Percentiles rank a stretch among this genome's conserved stretches.
Evolutionary conservation across 2,888 invertebrate genomes (phyloP).

Genomic region (Hypena proboscidalis): DNA sequence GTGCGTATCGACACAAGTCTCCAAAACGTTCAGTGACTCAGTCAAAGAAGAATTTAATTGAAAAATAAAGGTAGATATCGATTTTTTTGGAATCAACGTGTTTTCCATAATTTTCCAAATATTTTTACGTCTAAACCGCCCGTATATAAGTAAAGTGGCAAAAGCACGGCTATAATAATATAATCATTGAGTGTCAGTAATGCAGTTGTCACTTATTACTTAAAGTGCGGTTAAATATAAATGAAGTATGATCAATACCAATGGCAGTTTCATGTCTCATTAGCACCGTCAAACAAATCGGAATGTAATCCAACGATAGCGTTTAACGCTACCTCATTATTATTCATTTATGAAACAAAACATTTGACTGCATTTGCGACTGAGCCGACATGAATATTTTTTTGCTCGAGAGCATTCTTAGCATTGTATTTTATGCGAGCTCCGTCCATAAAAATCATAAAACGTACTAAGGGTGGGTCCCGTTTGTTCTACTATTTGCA

Average conservation of each 20-base stretch:
- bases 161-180: too few relatives aligned
- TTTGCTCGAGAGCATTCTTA: constrained; percentile 48
- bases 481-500: constrained; percentile 80
- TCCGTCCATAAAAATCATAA: constrained; percentile 74
- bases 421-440: constrained; percentile 59
- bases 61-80: too few relatives aligned
- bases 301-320: constrained; percentile 28
- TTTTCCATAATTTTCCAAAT: too few relatives aligned
- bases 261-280: constrained; percentile 39
- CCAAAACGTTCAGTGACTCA: too few relatives aligned
- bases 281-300: constrained; percentile 29
- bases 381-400: constrained; percentile 51
- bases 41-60: too few relatives aligned
- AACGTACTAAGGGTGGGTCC: constrained; percentile 67
- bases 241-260: too few relatives aligned
- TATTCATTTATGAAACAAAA: constrained; percentile 42
- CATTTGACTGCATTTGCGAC: constrained; percentile 45
- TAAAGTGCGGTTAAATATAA: too few relatives aligned
- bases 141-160: too few relatives aligned
- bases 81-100: too few relatives aligned
- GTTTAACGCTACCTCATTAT: constrained; percentile 38
- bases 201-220: too few relatives aligned
- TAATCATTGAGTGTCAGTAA: too few relatives aligned
- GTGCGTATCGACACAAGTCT: not conserved
- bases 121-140: too few relatives aligned